These are phyloP conservation scores for Drosophila sproati DNA, from an alignment of 1,140 invertebrate species.

Conservation along the genomic window DNA sequence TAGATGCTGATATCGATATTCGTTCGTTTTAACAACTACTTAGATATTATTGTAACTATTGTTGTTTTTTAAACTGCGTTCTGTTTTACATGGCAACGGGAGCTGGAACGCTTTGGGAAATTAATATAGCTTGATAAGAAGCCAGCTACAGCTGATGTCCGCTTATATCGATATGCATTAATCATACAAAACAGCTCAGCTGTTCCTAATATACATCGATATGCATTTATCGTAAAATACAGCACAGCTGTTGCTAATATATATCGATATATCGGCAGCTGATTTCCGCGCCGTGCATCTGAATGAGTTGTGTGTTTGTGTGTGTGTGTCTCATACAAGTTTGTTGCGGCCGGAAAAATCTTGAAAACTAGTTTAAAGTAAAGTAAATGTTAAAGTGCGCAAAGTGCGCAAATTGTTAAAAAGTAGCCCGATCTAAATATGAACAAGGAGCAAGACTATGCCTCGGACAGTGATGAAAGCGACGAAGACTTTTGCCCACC, in stretches of 20 bases:
- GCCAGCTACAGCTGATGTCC: constrained; percentile 18
- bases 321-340: constrained; percentile 1
- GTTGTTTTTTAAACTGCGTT: constrained; percentile 25
- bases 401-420: not conserved
- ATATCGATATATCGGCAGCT: constrained; percentile 23
- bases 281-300: constrained; percentile 10
- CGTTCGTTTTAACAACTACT: not conserved
- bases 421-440: constrained; percentile 38
- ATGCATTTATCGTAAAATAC: not conserved
- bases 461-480: constrained; percentile 78
- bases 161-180: constrained; percentile 1
- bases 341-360: constrained; percentile 18
- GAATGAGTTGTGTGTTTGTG: not conserved
- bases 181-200: constrained; percentile 1
- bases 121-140: constrained; percentile 26
- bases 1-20: not conserved
- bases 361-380: not conserved
- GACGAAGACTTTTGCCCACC: constrained; percentile 85
- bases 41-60: constrained; percentile 7
- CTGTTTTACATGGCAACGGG: constrained; percentile 33
- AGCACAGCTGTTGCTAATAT: not conserved
- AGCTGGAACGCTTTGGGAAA: constrained; percentile 39
- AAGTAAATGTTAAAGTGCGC: too few relatives aligned
- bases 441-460: constrained; percentile 59
- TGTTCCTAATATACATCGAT: constrained; percentile 7